These are phyloP conservation scores for Meloidogyne exigua DNA, from an alignment of 1,140 invertebrate genomes.

Conservation along the genomic window DNA sequence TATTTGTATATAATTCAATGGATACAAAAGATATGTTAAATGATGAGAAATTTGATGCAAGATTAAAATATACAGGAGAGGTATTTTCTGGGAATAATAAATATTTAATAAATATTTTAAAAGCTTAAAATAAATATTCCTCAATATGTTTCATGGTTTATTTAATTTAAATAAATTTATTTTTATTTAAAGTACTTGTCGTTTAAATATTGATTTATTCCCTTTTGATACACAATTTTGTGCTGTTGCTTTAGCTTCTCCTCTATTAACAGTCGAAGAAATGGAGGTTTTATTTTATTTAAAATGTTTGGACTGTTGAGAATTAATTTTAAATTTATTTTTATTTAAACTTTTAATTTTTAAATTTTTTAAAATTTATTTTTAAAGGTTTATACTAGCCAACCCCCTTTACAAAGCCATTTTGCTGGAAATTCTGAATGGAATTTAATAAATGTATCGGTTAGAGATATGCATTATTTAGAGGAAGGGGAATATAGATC, in stretches of 20 bases:
- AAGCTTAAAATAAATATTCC: conserved; percentile 57
- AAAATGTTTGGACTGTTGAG: not conserved
- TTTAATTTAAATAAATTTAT: not conserved
- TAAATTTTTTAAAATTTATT: no score
- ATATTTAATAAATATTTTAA: not conserved
- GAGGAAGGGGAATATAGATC: conserved; percentile 53
- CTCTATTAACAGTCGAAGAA: conserved; percentile 53
- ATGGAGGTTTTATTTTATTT: conserved; percentile 49
- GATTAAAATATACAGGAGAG: conserved; percentile 44
- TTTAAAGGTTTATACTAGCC: conserved; percentile 10
- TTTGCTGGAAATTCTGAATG: conserved; percentile 58
- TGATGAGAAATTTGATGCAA: conserved; percentile 50
- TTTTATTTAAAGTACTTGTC: conserved; percentile 33
- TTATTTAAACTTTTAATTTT: no score
- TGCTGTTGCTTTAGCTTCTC: conserved; percentile 58
- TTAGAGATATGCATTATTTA: conserved; percentile 56
- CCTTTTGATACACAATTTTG: conserved; percentile 60
- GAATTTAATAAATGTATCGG: conserved; percentile 59
- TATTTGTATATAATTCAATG: conserved; percentile 54
- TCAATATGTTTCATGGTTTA: conserved; percentile 49
- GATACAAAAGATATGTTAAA: conserved; percentile 61
- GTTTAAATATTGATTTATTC: conserved; percentile 52
- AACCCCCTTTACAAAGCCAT: conserved; percentile 22
- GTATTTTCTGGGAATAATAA: not conserved
- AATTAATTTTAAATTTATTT: not conserved